A percentile compares a stretch with the other conserved stretches of the same genome.
phyloP scores from a whole-genome alignment of 1,140 invertebrate genomes.

The Nasonia vitripennis region DNA sequence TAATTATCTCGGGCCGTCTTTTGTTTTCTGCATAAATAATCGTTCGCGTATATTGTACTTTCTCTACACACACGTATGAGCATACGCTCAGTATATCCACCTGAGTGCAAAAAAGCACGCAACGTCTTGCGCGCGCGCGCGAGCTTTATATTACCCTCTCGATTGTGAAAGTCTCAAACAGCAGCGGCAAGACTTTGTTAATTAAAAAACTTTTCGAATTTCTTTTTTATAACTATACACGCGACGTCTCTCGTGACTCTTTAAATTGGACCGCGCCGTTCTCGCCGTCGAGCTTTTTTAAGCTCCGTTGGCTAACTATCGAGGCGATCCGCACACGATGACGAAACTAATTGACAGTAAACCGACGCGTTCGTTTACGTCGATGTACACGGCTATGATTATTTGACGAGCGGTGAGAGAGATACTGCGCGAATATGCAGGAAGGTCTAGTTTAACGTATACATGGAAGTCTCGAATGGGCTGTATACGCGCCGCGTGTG shows the following conservation, averaged over 20 bases:
- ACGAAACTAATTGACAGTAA: no score
- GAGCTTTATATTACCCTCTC: not conserved
- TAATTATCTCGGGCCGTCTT: conserved; percentile 31
- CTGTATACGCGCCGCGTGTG: no score
- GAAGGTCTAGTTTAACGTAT: no score
- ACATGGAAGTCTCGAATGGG: no score
- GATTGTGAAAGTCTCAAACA: not conserved
- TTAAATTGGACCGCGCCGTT: not conserved
- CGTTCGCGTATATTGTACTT: not conserved
- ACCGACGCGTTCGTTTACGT: no score
- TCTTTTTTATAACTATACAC: not conserved
- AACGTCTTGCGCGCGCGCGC: not conserved
- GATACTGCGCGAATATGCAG: no score
- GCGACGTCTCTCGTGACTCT: not conserved
- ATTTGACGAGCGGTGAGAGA: no score
- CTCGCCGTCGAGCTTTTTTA: not conserved
- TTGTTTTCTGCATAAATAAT: conserved; percentile 30
- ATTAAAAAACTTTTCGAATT: conserved; percentile 29
- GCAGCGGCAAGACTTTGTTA: not conserved
- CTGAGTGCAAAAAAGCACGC: conserved; percentile 6
- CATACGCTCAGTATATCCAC: no score
- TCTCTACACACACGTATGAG: not conserved
- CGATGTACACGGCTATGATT: no score
- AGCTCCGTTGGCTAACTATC: not conserved
- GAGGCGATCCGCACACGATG: no score